Conservation (phyloP, 2,888 invertebrate genomes). For the Lepeophtheirus nordmannii region DNA sequence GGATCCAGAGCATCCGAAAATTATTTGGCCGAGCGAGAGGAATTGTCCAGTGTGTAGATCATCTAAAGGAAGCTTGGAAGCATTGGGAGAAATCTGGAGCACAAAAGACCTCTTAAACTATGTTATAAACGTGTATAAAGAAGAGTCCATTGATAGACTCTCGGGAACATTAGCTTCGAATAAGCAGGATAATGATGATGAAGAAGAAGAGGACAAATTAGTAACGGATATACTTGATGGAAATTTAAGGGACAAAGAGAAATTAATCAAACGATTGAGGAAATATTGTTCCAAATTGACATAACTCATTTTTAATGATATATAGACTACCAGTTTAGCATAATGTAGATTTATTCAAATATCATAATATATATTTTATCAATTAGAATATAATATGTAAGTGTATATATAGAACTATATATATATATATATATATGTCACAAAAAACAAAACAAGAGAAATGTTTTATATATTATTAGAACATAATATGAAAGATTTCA, state of each 20-base stretch:
- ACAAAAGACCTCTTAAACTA: background rate
- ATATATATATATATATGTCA: too few relatives aligned
- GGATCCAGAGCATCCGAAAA: constrained; percentile 20
- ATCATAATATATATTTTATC: too few relatives aligned
- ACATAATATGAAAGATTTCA: too few relatives aligned
- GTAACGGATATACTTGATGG: background rate
- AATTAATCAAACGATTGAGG: background rate
- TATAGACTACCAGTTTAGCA: too few relatives aligned
- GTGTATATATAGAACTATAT: too few relatives aligned
- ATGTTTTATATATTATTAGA: too few relatives aligned
- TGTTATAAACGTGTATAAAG: background rate
- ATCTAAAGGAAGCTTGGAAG: background rate
- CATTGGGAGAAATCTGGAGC: background rate
- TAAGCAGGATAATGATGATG: background rate
- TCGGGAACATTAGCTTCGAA: background rate
- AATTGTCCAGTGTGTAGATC: constrained; percentile 17
- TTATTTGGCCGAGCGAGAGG: background rate
- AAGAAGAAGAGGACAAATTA: background rate
- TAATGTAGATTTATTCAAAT: too few relatives aligned
- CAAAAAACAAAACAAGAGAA: too few relatives aligned
- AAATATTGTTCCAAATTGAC: background rate
- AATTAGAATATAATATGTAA: too few relatives aligned
- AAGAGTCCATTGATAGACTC: background rate
- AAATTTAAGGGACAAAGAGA: background rate
- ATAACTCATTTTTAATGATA: too few relatives aligned